Conservation (phyloP, 2,888 invertebrate species). For the Molanna angustata region DNA sequence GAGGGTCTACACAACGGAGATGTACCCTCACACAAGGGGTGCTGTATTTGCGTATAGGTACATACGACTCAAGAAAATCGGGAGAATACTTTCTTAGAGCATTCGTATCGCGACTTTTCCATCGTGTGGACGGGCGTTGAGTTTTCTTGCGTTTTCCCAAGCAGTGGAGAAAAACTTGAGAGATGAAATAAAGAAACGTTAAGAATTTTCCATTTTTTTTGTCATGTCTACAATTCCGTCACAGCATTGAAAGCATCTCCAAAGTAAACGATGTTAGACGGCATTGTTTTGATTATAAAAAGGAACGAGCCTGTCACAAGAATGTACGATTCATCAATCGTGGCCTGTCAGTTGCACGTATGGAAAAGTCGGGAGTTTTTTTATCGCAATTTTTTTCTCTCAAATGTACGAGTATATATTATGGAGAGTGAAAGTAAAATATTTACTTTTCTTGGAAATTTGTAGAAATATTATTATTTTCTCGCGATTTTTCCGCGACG, state of each 20-base stretch:
- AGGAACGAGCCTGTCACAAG: slow-evolving; percentile 13
- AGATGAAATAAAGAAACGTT: too few species aligned
- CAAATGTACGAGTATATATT: not conserved
- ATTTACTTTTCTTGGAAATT: not conserved
- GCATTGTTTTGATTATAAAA: slow-evolving; percentile 5
- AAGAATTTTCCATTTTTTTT: not conserved
- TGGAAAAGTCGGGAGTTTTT: slow-evolving; percentile 15
- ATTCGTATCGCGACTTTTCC: slow-evolving; percentile 33
- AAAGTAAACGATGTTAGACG: slow-evolving; percentile 3
- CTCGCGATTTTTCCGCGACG: too few species aligned
- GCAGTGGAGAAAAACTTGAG: too few species aligned
- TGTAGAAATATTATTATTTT: not conserved
- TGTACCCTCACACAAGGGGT: slow-evolving; percentile 22
- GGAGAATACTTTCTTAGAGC: slow-evolving; percentile 30
- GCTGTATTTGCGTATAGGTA: slow-evolving; percentile 26
- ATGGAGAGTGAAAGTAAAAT: not conserved
- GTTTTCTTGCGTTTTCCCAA: slow-evolving; percentile 15
- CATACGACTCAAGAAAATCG: slow-evolving; percentile 29
- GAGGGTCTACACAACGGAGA: not conserved
- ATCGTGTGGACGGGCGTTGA: slow-evolving; percentile 25
- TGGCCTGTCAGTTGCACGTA: slow-evolving; percentile 20
- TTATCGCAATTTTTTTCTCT: not conserved
- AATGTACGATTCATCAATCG: slow-evolving; percentile 21
- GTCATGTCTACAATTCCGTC: not conserved
- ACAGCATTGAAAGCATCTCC: slow-evolving; percentile 6